Base-by-base conservation (phyloP, 1,140 invertebrate genomes). In the Drosophila leontia region DNA sequence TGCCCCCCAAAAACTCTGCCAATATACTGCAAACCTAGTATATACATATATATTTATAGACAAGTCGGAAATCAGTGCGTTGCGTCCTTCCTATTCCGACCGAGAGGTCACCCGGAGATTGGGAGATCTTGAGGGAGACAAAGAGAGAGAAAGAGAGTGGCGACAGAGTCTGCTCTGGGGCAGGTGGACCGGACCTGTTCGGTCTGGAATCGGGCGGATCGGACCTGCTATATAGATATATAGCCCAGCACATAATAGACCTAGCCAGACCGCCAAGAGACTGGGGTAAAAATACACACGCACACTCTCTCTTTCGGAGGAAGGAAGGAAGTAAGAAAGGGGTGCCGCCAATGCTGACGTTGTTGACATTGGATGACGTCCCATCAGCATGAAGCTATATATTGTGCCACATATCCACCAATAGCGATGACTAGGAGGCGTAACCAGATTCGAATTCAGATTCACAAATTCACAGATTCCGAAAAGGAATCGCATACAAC, bases 131-230 rank as follows among this genome's bases (percentile, higher is more conserved):
- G 35, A 32, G 53, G 45, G 26, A 15, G 23, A 23, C 23, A 23
- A 23, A 23, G 17, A 15, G 12, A 39, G 50, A 11, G 58, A 3
- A 17, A 32, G 59, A 63, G 19, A 37, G 34, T 13, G 29, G 29
- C n/a, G 17, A 26, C 3, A 53, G 45, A 65, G 19, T n/a, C 6
- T 3, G 12, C 35, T 37, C 44, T 29, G 17, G 17, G n/a, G 19
- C 41, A 70, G 53, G 53, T 72, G 69, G 67, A 72, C 13, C 34
- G 23, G 53, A 72, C 67, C 69, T 59, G 69, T 72, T 72, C 32
- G 45, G 42, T 59, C 69, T 72, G 69, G 69, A 72, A 72, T 37
- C n/a, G 67, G 45, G 9, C 67, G 32, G 69, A 17, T 72, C 9
- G 7, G 17, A 58, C 17, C 42, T 34, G 35, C 26, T 19, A 11